phyloP scores from a whole-genome alignment of 2,113 vertebrate genomes.

The Petaurus breviceps region DNA sequence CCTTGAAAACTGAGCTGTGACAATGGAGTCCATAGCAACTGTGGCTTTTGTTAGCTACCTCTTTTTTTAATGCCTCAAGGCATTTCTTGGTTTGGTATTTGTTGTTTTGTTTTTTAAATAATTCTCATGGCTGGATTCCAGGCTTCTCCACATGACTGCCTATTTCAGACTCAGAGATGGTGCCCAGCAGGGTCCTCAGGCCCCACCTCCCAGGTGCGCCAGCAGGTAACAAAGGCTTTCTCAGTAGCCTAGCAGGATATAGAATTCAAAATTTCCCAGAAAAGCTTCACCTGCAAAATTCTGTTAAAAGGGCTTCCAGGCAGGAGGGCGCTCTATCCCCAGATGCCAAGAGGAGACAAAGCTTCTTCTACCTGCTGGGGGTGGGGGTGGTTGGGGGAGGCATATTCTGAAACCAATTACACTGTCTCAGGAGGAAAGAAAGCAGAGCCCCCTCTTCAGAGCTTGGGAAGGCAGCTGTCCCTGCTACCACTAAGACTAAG shows the following conservation, averaged over 20 bases:
- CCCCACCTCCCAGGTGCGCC: not conserved
- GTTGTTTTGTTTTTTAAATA: not conserved
- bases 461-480: not conserved
- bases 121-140: not conserved
- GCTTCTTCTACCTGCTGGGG: too few species aligned
- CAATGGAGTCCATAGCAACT: not conserved
- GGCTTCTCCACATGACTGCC: not conserved
- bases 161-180: not conserved
- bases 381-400: too few species aligned
- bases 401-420: not conserved
- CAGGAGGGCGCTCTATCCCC: not conserved
- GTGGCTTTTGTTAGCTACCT: not conserved
- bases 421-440: not conserved
- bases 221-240: not conserved
- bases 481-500: not conserved
- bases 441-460: not conserved
- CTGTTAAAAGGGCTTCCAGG: not conserved
- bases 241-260: not conserved
- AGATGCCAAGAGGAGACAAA: not conserved
- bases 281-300: not conserved
- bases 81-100: not conserved
- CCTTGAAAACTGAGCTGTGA: not conserved
- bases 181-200: not conserved
- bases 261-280: not conserved
- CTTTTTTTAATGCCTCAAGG: not conserved